Base-by-base conservation (phyloP, 1,140 invertebrate species). In the Drosophila pachea region DNA sequence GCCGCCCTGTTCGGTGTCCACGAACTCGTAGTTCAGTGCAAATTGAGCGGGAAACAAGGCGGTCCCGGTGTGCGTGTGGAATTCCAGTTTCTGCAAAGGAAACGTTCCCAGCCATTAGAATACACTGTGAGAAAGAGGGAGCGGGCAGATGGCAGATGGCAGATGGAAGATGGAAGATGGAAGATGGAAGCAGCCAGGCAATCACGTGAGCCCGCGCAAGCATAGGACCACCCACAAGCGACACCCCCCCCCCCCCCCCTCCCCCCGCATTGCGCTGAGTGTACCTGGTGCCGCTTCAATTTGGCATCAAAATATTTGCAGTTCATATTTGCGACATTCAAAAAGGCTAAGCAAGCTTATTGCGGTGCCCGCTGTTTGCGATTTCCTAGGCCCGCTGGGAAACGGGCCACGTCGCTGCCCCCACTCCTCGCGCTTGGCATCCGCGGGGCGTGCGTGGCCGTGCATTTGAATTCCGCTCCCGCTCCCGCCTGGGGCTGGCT, bases 1-100 rank as follows among this genome's bases (percentile, higher is more conserved):
- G 2, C 94, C 94, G 14, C 93, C 93, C 61, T 96, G 91, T 45
- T 93, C 89, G 0, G 95, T 95, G 81, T 96, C 94, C 2, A 97
- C 93, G 74, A 97, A 97, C 88, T 97, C 95, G 87, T 97, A 97
- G 58, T 94, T 92, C 35, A 94, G 79, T 35, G 91, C 90, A 77
- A 94, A 94, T 29, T 91, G 90, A 2, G 93, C 91, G 6, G 93
- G 93, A 76, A 93, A 93, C 4, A 94, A 90, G 16, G 93, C 93
- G 7, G 93, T 94, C 22, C 93, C 93, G 59, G 92, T 89, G 81
- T 92, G 86, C 60, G 92, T 90, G 88, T 92, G 83, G 88, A 89
- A 89, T 72, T 89, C 88, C 56, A 89, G 73, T 88, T 89, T 89
- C 88, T 89, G 78, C 11, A 79, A 84, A 47, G 4, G 9, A 31